Evolutionary conservation across 2,888 invertebrate genomes (phyloP).

Genomic region (Idaea dimidiata): DNA sequence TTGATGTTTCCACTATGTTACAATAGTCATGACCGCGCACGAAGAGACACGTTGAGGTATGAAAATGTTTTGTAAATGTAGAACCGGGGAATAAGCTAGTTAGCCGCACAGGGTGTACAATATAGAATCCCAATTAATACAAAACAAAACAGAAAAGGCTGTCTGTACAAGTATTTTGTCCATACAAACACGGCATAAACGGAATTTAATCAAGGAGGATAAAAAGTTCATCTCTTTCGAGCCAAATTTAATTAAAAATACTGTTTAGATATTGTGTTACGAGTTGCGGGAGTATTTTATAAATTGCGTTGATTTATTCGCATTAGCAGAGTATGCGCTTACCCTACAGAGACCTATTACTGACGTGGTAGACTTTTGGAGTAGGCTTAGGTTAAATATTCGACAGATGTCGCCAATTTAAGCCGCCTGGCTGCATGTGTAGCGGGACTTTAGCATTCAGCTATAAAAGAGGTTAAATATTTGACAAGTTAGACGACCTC

Average conservation of each 20-base stretch:
- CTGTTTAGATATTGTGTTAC: constrained; percentile 29
- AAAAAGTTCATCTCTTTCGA: constrained; percentile 25
- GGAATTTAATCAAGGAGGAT: constrained; percentile 41
- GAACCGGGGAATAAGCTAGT: not conserved
- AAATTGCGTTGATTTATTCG: constrained; percentile 1
- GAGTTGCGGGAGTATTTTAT: constrained; percentile 1
- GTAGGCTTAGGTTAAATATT: no score
- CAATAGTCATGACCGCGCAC: no score
- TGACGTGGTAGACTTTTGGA: not conserved
- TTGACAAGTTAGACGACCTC: no score
- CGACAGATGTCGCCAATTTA: no score
- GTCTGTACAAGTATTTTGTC: not conserved
- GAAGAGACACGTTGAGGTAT: no score
- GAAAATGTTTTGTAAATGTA: no score
- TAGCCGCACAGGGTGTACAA: not conserved
- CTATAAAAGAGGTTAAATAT: no score
- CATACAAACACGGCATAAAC: constrained; percentile 18
- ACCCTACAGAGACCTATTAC: not conserved
- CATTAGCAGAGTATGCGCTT: not conserved
- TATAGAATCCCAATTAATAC: not conserved
- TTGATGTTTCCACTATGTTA: no score
- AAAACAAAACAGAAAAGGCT: not conserved
- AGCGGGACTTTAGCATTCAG: no score
- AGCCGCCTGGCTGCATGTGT: no score
- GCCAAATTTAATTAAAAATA: constrained; percentile 38